Evolutionary conservation across 2,888 invertebrate genomes (phyloP).

Genomic region (Myathropa florea): DNA sequence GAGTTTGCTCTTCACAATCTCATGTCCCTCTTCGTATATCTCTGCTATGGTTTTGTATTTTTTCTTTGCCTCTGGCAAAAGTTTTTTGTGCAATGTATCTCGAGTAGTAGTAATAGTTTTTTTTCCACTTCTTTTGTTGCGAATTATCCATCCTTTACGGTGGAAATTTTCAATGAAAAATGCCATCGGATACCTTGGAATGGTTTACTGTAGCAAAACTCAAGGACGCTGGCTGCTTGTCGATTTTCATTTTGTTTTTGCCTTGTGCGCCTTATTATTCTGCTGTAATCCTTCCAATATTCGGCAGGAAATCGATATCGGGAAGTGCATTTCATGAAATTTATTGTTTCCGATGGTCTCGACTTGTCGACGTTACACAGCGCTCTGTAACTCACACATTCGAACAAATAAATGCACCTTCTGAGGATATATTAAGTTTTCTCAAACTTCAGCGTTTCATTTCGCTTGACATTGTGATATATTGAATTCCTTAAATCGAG

Average conservation of each 20-base stretch:
- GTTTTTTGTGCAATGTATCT: conserved; percentile 48
- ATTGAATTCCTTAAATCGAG: conserved; percentile 38
- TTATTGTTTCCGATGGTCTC: conserved; percentile 66
- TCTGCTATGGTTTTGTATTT: conserved; percentile 10
- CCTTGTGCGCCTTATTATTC: conserved; percentile 52
- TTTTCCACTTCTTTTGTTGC: conserved; percentile 43
- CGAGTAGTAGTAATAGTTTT: conserved; percentile 13
- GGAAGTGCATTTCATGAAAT: conserved; percentile 66
- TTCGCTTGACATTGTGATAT: conserved; percentile 57
- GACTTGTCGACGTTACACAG: conserved; percentile 30
- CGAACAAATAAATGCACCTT: background rate
- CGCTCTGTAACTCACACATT: too few species aligned
- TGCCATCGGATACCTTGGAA: conserved; percentile 58
- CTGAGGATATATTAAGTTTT: conserved; percentile 31
- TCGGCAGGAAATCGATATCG: conserved; percentile 68
- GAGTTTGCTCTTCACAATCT: conserved; percentile 14
- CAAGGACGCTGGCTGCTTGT: conserved; percentile 48
- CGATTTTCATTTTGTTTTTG: conserved; percentile 13
- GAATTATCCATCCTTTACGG: conserved; percentile 58
- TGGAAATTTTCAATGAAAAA: conserved; percentile 51
- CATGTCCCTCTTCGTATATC: background rate
- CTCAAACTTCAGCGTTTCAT: conserved; percentile 51
- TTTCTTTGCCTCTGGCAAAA: conserved; percentile 47
- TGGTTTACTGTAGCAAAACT: conserved; percentile 52
- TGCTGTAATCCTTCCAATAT: conserved; percentile 64